These are phyloP conservation scores for Tetrax tetrax DNA, from an alignment of 2,113 vertebrate genomes.

Conservation along the genomic window DNA sequence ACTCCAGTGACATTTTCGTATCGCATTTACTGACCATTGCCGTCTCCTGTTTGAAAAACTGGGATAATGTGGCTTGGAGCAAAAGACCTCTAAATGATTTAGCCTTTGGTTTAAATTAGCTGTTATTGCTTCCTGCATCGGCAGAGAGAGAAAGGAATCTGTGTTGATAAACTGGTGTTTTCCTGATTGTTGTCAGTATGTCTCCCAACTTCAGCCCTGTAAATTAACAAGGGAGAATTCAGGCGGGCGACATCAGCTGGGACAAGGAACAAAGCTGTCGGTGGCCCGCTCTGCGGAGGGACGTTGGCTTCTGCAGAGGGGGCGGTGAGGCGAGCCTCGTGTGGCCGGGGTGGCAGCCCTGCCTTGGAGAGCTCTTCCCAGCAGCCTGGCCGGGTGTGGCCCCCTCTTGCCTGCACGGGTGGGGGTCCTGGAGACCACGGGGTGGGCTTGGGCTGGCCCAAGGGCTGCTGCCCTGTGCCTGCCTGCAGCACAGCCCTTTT, in stretches of 20 bases:
- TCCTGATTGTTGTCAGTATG: rapidly evolving
- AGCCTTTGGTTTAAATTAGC: not conserved
- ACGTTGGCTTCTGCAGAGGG: rapidly evolving
- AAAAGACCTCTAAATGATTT: not conserved
- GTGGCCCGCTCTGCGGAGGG: rapidly evolving
- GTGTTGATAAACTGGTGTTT: not conserved
- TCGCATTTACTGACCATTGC: not conserved
- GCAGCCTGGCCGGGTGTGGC: too few relatives aligned
- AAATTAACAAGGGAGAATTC: rapidly evolving
- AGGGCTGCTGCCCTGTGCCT: not conserved
- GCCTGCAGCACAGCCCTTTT: rapidly evolving
- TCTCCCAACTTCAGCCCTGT: not conserved
- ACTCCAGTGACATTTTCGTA: rapidly evolving
- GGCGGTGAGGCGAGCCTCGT: rapidly evolving
- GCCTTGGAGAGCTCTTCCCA: rapidly evolving
- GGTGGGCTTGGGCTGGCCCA: not conserved
- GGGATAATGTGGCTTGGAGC: not conserved
- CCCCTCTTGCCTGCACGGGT: too few relatives aligned
- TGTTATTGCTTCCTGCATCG: not conserved
- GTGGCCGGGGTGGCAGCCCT: rapidly evolving
- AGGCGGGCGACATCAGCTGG: rapidly evolving
- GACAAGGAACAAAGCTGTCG: rapidly evolving
- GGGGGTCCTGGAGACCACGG: too few relatives aligned
- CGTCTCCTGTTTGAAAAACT: not conserved
- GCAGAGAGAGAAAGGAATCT: not conserved